Base-by-base conservation (phyloP, 2,797 vertebrate species). In the Pantherophis alleghaniensis region DNA sequence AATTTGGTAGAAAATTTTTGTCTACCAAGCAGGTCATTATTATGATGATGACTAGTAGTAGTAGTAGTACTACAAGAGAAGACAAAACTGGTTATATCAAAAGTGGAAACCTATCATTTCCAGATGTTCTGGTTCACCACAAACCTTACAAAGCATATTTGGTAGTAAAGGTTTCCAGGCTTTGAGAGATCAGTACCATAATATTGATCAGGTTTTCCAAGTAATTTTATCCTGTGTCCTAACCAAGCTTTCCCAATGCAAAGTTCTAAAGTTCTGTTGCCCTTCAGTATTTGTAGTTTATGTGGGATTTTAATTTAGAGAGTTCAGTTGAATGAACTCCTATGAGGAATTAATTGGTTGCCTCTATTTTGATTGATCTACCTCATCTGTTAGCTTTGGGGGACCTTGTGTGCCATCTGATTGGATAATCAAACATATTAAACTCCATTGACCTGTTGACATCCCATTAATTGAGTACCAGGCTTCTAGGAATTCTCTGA, bases 31-130 rank as follows among this genome's bases (percentile, higher is more conserved):
- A 2, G 5, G 5, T 69, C 5, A n/a, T 69, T 61, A 61, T 24
- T 10, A 61, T 61, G 5, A 28, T 63, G 0, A 53, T 2, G 0
- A n/a, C 3, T 63, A 6, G 0, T 14, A 6, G 5, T 66, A 10
- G 16, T 37, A 37, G 2, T 20, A 61, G 4, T 89, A 60, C 37
- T 60, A 26, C 24, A 51, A 32, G 28, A 90, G n/a, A 18, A 90
- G 24, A 56, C 6, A 1, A 18, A 74, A 74, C 12, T 57, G 59
- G 28, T 92, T 26, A 18, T 88, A 47, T 28, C 18, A 79, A 7
- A 79, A 79, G 37, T 79, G 37, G 37, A 37, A 79, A 79, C 7
- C 3, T 79, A 79, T 79, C 1, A 37, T 3, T 79, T 79, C 37
- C 69, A 42, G 18, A 42, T 79, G 9, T 79, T 79, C 69, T 22